Conservation (phyloP, 2,113 vertebrate genomes). For the Hydrochoerus hydrochaeris region DNA sequence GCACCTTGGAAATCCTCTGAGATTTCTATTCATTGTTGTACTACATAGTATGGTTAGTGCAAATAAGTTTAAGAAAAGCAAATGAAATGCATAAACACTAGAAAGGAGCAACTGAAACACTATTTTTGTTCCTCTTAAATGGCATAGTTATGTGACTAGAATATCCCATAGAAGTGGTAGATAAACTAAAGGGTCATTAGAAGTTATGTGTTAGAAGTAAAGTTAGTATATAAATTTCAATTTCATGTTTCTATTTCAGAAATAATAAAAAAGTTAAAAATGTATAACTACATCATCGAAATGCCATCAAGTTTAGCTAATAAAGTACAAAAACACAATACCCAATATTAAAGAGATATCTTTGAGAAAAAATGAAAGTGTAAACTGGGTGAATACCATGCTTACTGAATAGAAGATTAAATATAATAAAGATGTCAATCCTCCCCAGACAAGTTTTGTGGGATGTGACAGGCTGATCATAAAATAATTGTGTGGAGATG, state of each 20-base stretch:
- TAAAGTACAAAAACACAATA: neutral
- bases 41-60: neutral
- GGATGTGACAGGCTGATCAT: neutral
- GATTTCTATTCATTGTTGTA: neutral
- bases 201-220: neutral
- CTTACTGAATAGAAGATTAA: neutral
- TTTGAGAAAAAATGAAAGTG: neutral
- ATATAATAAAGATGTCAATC: neutral
- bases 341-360: neutral
- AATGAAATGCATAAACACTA: neutral
- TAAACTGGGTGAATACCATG: neutral
- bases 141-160: neutral
- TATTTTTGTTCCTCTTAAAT: neutral
- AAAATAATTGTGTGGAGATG: neutral
- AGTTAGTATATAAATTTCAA: neutral
- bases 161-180: neutral
- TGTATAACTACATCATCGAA: neutral
- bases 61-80: neutral
- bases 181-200: conserved; percentile 2
- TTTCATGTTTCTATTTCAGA: neutral
- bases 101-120: neutral
- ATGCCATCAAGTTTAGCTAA: neutral
- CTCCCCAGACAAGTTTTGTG: neutral
- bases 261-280: neutral
- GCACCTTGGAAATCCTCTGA: neutral